Base-by-base conservation (phyloP, 2,113 vertebrate genomes). In the Clarias batrachus region DNA sequence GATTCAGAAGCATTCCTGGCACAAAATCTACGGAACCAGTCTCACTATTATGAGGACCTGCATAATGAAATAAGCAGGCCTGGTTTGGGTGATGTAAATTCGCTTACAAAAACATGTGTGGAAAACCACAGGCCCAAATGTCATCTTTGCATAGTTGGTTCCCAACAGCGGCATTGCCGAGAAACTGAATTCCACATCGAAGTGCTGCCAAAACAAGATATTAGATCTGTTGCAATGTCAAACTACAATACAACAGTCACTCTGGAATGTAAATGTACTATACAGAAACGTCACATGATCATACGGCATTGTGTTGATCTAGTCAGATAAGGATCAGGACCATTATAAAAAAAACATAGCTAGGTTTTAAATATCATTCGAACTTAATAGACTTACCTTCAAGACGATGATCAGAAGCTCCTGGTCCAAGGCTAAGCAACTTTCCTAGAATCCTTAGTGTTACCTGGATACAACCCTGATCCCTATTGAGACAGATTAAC, bases 101-200 rank as follows among this genome's bases (percentile, higher is more conserved):
- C 68, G 91, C 95, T 94, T 88, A 96, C 95, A 94, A 68, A 87
- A 95, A 87, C 66, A 92, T 89, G 63, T 91, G 88, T 56, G 95
- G 94, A 87, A 94, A 94, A 82, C 88, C 91, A 71, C 85, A 90
- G 74, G 48, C 86, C 95, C 95, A 99, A 83, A 99, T 94, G 54
- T 94, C 93, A 56, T 96, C 93, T 94, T 99, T 97, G 85, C 96
- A 97, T 65, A 93, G 93, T 88, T 93, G 94, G 84, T 99, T 99
- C 92, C 96, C 97, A 33, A 97, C 95, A 21, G 96, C 96, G 17
- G 97, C 10, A 76, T 99, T 99, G 91, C 98, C 98, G 70, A 99
- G 95, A 92, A 99, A 98, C 92, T 99, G 98, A 83, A 99, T 95
- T 88, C 97, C 96, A 91, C 97, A 98, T 78, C 96, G 95, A 85